phyloP scores from a whole-genome alignment of 2,113 vertebrate species.

The Chloropsis hardwickii region DNA sequence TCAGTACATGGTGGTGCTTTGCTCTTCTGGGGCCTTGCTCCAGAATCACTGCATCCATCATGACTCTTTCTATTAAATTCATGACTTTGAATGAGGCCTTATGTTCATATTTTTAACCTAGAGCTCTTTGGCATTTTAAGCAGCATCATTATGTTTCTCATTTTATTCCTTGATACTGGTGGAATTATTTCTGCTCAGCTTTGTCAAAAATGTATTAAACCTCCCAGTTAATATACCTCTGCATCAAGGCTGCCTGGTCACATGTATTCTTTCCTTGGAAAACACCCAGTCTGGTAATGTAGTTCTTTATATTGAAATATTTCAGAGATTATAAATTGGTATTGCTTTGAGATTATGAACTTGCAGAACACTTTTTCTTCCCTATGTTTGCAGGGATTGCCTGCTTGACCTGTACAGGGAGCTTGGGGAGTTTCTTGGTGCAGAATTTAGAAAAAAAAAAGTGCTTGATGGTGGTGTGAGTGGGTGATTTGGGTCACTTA shows the following conservation, averaged over 20 bases:
- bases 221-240: neutral
- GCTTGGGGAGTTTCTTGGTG: neutral
- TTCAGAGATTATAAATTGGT: neutral
- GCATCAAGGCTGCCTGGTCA: neutral
- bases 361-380: rapidly evolving
- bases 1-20: neutral
- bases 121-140: neutral
- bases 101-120: neutral
- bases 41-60: neutral
- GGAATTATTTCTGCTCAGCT: neutral
- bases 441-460: neutral
- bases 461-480: neutral
- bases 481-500: neutral
- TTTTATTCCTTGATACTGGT: neutral
- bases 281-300: neutral
- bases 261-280: neutral
- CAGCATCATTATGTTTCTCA: neutral
- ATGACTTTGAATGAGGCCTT: neutral
- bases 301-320: neutral
- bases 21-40: neutral
- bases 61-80: neutral
- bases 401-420: neutral
- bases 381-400: neutral
- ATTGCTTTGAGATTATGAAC: neutral
- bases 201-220: neutral